A percentile compares a stretch with the other conserved stretches of the same genome.
phyloP scores from a whole-genome alignment of 2,113 vertebrate genomes.

The Noturus placidus region DNA sequence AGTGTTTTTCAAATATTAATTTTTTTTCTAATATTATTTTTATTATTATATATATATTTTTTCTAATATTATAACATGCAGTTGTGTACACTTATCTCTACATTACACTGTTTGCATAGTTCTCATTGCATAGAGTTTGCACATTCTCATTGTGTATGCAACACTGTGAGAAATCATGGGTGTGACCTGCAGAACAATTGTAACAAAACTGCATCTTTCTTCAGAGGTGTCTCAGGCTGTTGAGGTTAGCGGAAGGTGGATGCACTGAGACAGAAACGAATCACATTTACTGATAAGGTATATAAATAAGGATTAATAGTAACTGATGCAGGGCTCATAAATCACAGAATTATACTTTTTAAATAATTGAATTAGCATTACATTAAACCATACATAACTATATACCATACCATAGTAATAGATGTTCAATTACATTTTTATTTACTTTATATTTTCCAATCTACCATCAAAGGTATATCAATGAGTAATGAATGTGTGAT shows the following conservation, averaged over 20 bases:
- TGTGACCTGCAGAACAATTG: background rate
- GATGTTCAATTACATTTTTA: background rate
- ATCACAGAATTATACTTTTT: background rate
- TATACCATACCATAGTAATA: background rate
- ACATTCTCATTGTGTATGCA: background rate
- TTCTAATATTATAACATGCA: background rate
- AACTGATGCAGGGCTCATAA: background rate
- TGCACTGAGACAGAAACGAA: background rate
- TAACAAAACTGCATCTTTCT: background rate
- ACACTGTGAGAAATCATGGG: background rate
- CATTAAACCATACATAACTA: background rate
- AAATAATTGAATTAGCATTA: background rate
- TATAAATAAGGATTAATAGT: background rate
- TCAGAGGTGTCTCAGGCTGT: background rate
- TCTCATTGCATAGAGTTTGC: too few relatives aligned
- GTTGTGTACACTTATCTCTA: background rate
- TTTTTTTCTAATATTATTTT: background rate
- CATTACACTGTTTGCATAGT: too few relatives aligned
- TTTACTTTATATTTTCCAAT: background rate
- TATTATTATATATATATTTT: too few relatives aligned
- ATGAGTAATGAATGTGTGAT: background rate
- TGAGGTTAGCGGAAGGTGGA: background rate
- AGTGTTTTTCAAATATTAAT: too few relatives aligned
- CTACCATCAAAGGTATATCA: background rate
- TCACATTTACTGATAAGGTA: background rate